These are phyloP conservation scores for Ciona savignyi DNA, from an alignment of 23 tunicate species.

Conservation along the genomic window DNA sequence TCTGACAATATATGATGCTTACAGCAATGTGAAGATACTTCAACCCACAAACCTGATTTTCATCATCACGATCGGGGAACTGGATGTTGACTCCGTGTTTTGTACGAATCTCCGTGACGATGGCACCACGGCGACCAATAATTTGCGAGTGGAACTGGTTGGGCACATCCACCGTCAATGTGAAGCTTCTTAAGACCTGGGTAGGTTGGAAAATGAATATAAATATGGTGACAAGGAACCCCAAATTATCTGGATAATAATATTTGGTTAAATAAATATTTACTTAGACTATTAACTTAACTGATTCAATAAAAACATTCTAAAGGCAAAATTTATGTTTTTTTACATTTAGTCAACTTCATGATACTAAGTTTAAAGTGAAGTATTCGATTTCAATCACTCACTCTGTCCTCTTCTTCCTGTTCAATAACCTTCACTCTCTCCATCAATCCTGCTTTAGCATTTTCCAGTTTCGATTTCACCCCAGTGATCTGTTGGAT, in stretches of 20 bases:
- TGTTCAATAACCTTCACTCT: conserved; percentile 72
- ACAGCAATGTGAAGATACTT: too few relatives aligned
- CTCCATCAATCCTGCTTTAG: conserved; percentile 61
- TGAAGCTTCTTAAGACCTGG: conserved; percentile 64
- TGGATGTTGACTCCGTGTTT: conserved; percentile 84
- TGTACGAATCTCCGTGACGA: conserved; percentile 57
- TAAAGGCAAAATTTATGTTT: too few relatives aligned
- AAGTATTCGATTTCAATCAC: neutral
- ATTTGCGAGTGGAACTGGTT: conserved; percentile 62
- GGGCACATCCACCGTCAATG: conserved; percentile 47
- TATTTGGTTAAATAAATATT: too few relatives aligned
- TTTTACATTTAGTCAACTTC: neutral
- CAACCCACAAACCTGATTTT: conserved; percentile 27
- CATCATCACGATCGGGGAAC: conserved; percentile 64
- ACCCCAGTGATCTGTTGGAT: conserved; percentile 73
- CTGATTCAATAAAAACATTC: neutral
- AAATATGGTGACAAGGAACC: neutral
- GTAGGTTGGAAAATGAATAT: neutral
- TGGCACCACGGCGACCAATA: conserved; percentile 85
- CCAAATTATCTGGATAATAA: neutral
- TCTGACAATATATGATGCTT: too few relatives aligned
- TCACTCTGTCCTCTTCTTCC: conserved; percentile 89
- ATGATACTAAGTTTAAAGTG: too few relatives aligned
- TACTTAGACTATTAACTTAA: neutral
- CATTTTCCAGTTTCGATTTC: conserved; percentile 54